phyloP scores from a whole-genome alignment of 2,113 vertebrate genomes.

The Notechis scutatus region DNA sequence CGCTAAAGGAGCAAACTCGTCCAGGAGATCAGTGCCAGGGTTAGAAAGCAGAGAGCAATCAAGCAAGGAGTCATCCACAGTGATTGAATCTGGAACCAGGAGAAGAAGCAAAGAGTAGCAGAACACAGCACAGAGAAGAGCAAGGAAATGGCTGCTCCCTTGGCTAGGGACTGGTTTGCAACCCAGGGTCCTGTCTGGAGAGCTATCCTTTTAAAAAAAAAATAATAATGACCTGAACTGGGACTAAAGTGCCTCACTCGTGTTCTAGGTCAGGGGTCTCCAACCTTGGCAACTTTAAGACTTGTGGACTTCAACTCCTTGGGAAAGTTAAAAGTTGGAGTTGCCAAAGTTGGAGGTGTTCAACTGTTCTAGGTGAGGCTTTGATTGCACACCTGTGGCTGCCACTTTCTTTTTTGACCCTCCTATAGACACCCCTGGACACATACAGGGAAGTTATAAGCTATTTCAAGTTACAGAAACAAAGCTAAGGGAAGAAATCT shows the following conservation, averaged over 20 bases:
- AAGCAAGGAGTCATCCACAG: slow-evolving; percentile 88
- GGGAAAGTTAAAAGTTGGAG: no score
- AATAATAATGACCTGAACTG: neutral
- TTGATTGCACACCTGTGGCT: neutral
- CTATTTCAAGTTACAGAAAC: neutral
- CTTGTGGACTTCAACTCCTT: no score
- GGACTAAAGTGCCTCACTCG: neutral
- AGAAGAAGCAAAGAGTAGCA: slow-evolving; percentile 45
- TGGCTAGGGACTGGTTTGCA: accelerated
- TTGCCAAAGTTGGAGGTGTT: no score
- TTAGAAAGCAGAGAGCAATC: slow-evolving; percentile 90
- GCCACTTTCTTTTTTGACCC: neutral
- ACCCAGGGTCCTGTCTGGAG: neutral
- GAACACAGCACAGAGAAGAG: slow-evolving; percentile 64
- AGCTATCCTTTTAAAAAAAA: neutral
- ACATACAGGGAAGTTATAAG: neutral
- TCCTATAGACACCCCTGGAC: neutral
- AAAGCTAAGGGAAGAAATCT: neutral
- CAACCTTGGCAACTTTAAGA: no score
- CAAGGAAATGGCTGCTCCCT: neutral
- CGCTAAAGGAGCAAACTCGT: slow-evolving; percentile 87
- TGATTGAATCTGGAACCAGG: slow-evolving; percentile 83
- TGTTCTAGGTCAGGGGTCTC: neutral
- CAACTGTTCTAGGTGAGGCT: neutral
- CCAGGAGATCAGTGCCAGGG: slow-evolving; percentile 79